Base-by-base conservation (phyloP, 2,888 invertebrate species). In the Drosophila formosana region DNA sequence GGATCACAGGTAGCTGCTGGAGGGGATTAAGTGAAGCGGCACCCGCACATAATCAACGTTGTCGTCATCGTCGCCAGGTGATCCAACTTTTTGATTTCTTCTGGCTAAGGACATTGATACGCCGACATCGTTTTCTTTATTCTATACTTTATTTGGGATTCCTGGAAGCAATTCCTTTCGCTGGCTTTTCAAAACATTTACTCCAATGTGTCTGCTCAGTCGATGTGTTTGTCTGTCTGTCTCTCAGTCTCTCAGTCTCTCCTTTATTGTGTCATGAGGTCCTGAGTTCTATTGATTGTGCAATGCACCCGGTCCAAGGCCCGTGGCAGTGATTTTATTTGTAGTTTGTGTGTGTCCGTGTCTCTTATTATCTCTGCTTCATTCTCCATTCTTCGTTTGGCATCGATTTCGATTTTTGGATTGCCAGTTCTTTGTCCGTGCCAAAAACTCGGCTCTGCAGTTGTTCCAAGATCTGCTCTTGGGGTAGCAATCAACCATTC, bases 171-270 rank as follows among this genome's bases (percentile, higher is more conserved):
- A 90, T 91, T 90, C 87, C 90, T 87, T 90, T 90, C 78, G 79
- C 81, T 91, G 90, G 91, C 91, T 91, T 91, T 90, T 90, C 89
- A 90, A 89, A 89, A 90, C 89, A 91, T 90, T 91, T 86, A 89
- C 86, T 82, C 78, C 85, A 88, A 72, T 89, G 82, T 90, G 75
- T 79, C 61, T 64, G 75, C 64, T 61, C 46, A 34, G 62, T 66
- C 69, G 39, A 37, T 60, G 47, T 32, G 43, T 45, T 43, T 8
- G 30, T 72, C 51, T 7, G 39, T 51, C 66, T 4, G 8, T 56
- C 46, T 9, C 28, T 18, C 28, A 28, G 50, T 18, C 30, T 41
- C 53, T 71, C 61, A 4, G 37, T 55, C 63, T 6, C 47, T 75
- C 45, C 47, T 57, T 74, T 86, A 86, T 88, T 84, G 88, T 89